Percentiles rank a stretch among this genome's conserved stretches.
Conservation (phyloP, 2,113 vertebrate species). For the Neogobius melanostomus region DNA sequence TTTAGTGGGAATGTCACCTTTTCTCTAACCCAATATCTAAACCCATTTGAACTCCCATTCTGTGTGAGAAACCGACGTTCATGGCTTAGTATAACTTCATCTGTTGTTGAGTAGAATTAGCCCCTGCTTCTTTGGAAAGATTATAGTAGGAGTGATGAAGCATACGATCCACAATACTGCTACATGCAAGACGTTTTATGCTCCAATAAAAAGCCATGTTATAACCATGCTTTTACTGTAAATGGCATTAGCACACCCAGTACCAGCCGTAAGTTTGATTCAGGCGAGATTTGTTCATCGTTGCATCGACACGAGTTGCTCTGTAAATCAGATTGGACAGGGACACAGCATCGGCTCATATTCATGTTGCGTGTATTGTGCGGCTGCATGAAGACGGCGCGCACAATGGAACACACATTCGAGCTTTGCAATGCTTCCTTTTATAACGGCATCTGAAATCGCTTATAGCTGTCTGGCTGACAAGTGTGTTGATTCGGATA, state of each 20-base stretch:
- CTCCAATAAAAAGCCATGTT: not conserved
- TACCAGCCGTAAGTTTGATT: constrained; percentile 16
- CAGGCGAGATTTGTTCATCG: constrained; percentile 25
- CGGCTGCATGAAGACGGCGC: constrained; percentile 31
- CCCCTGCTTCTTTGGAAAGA: not conserved
- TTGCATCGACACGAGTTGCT: constrained; percentile 9
- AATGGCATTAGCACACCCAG: constrained; percentile 10
- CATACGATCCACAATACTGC: not conserved
- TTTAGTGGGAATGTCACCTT: too few relatives aligned
- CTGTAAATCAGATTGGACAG: constrained; percentile 40
- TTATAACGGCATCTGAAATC: constrained; percentile 59
- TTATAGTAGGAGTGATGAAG: not conserved
- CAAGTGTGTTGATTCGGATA: constrained; percentile 72
- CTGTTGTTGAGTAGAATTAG: not conserved
- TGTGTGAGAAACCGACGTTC: not conserved
- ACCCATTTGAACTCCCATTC: not conserved
- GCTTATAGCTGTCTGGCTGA: constrained; percentile 71
- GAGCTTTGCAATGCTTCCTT: constrained; percentile 61
- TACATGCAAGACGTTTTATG: constrained; percentile 3
- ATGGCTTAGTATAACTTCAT: not conserved
- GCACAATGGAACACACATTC: constrained; percentile 63
- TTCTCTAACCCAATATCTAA: too few relatives aligned
- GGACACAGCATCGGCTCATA: constrained; percentile 26
- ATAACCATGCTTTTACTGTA: not conserved
- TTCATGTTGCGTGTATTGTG: constrained; percentile 51